Evolutionary conservation across 2,888 invertebrate genomes (phyloP), one percentile per base, ranked within the genome.

Genomic region (Eucriotettix oculatus): DNA sequence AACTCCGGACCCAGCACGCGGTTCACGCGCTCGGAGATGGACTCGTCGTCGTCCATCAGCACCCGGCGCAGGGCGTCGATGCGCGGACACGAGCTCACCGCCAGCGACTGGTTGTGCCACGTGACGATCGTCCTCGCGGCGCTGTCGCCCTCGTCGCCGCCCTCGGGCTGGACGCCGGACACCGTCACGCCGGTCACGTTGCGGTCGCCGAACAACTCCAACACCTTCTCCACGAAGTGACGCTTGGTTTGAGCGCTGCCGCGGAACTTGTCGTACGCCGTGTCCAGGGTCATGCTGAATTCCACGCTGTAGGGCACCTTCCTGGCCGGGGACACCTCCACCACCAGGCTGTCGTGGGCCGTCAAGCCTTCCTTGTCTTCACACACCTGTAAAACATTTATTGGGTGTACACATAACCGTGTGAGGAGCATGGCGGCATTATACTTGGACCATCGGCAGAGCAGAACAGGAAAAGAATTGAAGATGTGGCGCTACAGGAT

Each of bases 201-300:
- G 40, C 75, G 75, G 72, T 94, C 92, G 1, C 84, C 84, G 69
- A 91, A 92, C 12, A 93, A 70, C 17, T 80, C 78, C 0, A 87
- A 81, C 29, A 95, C 71, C 65, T 87, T 88, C 69, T 91, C 88
- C 16, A 93, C 81, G 65, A 93, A 87, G 67, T 86, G 86, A 43
- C 88, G 79, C 69, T 92, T 88, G 70, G 84, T 79, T 42, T 76
- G 74, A 0, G 90, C 84, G 59, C 85, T 85, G 68, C 83, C 81
- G 0, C 79, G 79, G 64, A 91, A 85, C 44, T 79, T 78, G 10
- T 85, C 81, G 70, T 82, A 83, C 0, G 82, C 79, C 56, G 83
- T 80, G 65, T 85, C 85, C 69, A 93, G 75, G 0, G 83, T 86
- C 78, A 91, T 86, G 65, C 85, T 86, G 73, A 92, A 90, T 70